Percentiles rank a stretch among this genome's conserved stretches.
phyloP scores from a whole-genome alignment of 2,888 invertebrate genomes.

The Mystacides longicornis region DNA sequence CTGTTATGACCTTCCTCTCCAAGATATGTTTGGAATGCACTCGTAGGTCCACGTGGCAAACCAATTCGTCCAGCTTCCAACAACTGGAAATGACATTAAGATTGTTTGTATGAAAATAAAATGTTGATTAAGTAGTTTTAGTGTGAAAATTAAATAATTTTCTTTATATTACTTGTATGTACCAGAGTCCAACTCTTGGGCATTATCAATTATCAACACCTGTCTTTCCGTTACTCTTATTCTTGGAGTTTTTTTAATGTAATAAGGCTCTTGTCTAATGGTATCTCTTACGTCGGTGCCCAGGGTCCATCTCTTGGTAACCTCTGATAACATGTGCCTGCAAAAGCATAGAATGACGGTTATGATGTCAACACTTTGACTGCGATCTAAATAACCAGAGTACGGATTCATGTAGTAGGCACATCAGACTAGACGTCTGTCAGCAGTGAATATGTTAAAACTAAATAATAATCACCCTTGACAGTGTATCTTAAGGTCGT shows the following conservation, averaged over 20 bases:
- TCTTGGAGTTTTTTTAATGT: slow-evolving; percentile 41
- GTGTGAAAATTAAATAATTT: no score
- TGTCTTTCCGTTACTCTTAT: slow-evolving; percentile 51
- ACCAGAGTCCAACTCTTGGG: slow-evolving; percentile 47
- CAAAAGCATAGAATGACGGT: not conserved
- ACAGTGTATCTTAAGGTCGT: not conserved
- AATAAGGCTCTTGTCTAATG: slow-evolving; percentile 3
- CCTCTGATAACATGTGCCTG: slow-evolving; percentile 9
- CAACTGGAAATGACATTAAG: slow-evolving; percentile 52
- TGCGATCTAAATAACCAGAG: no score
- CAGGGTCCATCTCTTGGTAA: slow-evolving; percentile 13
- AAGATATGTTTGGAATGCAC: slow-evolving; percentile 30
- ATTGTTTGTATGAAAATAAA: no score
- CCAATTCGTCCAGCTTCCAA: slow-evolving; percentile 53
- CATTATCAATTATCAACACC: slow-evolving; percentile 47
- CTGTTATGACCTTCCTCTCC: not conserved
- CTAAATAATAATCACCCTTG: not conserved
- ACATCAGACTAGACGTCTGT: no score
- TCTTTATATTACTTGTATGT: slow-evolving; percentile 58
- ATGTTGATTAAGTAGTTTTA: no score
- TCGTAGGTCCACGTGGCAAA: slow-evolving; percentile 53
- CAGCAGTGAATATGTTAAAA: no score
- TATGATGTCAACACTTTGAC: not conserved
- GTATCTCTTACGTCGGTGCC: slow-evolving; percentile 25
- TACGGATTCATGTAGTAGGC: no score